Base-by-base conservation (phyloP, 1,140 invertebrate species). In the Prorops nasuta region DNA sequence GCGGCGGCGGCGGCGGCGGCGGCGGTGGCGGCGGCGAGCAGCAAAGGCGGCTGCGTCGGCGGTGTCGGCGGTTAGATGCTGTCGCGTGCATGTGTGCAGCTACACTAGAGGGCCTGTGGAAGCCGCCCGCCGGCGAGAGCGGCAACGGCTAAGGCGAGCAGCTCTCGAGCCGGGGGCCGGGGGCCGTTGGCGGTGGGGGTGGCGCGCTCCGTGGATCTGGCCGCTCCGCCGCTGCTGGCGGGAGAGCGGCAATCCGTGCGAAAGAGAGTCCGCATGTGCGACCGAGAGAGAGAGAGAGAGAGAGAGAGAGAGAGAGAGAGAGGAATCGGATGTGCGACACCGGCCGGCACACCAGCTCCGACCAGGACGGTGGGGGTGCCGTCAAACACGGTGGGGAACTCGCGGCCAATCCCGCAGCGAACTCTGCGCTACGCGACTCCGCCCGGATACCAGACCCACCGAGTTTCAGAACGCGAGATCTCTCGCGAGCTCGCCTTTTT, bases 61-160 rank as follows among this genome's bases (percentile, higher is more conserved):
- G 44, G 35, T 48, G 50, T 28, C 61, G 55, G 61, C 63, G 66
- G 59, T 66, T 67, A 66, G 74, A 74, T 76, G 74, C 67, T 77
- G 65, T 74, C 74, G 72, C 75, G 68, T 76, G 71, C 73, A 78
- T 76, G 76, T 74, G 72, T 74, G 71, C 74, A 77, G 74, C 73
- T 67, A 76, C 67, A 72, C 70, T 71, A 72, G 60, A 61, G 62
- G 52, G 57, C 50, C 60, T 53, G 60, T 51, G 60, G 58, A 62
- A 46, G 43, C 47, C 59, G 58, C 48, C 54, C 42, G 55, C 67
- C 56, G 38, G 28, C 21, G 28, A 34, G 18, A 56, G 65, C 64
- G 51, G 59, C 54, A 50, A 54, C 55, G 49, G 49, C 37, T 52
- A 58, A 52, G 54, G 53, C 60, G 59, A 16, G 14, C 20, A 17